Conservation (phyloP, 1,140 invertebrate genomes). For the Antheraea mylitta region DNA sequence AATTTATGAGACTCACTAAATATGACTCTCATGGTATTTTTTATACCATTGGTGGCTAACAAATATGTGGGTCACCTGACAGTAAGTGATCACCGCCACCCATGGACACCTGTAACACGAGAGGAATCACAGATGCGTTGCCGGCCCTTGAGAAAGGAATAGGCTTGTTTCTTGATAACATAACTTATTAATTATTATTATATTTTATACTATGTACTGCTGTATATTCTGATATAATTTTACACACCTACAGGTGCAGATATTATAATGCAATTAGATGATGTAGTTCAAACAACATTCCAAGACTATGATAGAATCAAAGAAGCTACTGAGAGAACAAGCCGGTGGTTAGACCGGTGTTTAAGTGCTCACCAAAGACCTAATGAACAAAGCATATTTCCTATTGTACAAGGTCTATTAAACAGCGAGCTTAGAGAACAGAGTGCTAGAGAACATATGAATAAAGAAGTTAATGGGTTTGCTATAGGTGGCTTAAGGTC, state of each 20-base stretch:
- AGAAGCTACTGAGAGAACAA: conserved; percentile 93
- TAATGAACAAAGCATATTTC: conserved; percentile 95
- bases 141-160: too few relatives aligned
- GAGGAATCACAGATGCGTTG: too few relatives aligned
- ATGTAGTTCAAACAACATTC: conserved; percentile 95
- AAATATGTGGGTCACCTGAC: too few relatives aligned
- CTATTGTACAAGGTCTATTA: conserved; percentile 98
- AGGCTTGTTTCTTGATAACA: too few relatives aligned
- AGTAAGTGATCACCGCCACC: too few relatives aligned
- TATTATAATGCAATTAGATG: conserved; percentile 99
- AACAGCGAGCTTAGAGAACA: conserved; percentile 88
- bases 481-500: conserved; percentile 97
- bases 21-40: too few relatives aligned
- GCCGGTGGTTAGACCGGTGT: conserved; percentile 97
- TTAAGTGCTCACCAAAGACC: conserved; percentile 90
- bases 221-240: background rate
- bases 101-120: too few relatives aligned
- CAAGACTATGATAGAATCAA: conserved; percentile 90
- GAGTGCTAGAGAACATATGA: conserved; percentile 90
- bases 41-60: too few relatives aligned
- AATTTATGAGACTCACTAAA: background rate
- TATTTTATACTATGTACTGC: too few relatives aligned
- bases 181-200: background rate
- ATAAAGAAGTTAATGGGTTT: conserved; percentile 94
- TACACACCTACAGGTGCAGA: conserved; percentile 86